These are phyloP conservation scores for Dicrostonyx torquatus DNA, from an alignment of 2,797 vertebrate genomes.

Conservation along the genomic window DNA sequence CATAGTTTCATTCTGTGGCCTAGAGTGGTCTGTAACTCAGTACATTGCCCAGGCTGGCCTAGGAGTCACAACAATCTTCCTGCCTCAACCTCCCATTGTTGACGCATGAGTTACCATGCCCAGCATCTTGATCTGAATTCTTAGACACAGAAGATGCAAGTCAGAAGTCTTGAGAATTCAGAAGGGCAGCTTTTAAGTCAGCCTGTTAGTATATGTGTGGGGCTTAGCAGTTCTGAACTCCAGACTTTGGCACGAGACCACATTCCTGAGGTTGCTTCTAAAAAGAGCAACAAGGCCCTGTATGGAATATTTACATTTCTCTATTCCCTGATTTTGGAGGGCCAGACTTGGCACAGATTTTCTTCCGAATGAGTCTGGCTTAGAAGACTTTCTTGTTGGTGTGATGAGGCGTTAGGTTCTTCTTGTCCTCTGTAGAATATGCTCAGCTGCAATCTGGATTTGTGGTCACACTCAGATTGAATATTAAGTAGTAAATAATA, in stretches of 20 bases:
- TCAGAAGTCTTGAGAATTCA: not conserved
- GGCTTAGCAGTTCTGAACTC: slow-evolving; percentile 15
- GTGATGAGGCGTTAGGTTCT: not conserved
- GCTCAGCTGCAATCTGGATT: not conserved
- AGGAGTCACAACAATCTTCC: not conserved
- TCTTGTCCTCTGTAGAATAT: not conserved
- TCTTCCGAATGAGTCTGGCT: not conserved
- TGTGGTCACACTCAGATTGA: not conserved
- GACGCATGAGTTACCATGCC: not conserved
- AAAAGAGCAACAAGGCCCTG: not conserved
- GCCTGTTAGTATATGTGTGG: not conserved
- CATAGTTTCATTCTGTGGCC: not conserved
- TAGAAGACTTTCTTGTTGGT: not conserved
- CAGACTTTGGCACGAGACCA: not conserved
- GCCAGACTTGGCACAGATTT: not conserved
- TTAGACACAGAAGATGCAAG: not conserved
- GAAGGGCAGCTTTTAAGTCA: not conserved
- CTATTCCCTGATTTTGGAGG: slow-evolving; percentile 38
- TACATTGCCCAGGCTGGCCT: not conserved
- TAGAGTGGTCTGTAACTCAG: not conserved
- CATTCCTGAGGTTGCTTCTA: not conserved
- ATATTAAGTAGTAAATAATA: slow-evolving; percentile 14
- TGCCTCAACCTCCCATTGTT: not conserved
- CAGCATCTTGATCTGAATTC: not conserved
- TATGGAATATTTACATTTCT: slow-evolving; percentile 5